Base-by-base conservation (phyloP, 2,113 vertebrate species). In the Sylvilagus bachmani region DNA sequence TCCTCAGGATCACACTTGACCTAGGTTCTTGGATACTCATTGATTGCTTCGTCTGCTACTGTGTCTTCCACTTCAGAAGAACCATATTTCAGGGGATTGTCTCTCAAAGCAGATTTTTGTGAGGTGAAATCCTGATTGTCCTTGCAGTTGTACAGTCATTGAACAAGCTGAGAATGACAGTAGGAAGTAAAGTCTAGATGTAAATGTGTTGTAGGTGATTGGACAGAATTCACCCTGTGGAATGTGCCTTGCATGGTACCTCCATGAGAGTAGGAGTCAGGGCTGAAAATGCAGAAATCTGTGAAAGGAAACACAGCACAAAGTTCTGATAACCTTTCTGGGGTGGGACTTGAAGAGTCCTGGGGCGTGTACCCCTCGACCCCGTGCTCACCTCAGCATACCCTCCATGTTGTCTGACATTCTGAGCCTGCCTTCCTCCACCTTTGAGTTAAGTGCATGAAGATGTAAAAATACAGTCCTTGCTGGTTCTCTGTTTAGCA, bases 401-500 rank as follows among this genome's bases (percentile, higher is more conserved):
- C 58, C 17, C 89, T 92, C 78, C 17, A 19, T 33, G 17, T 87
- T 44, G 25, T 85, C 66, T 83, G 80, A 61, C 71, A 64, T 78
- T 73, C 22, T 38, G 3, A 1, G 2, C 17, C 31, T 75, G 62
- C 27, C 86, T 79, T 11, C 36, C 7, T 62, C 13, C 8, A n/a
- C 24, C 49, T 88, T 36, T 64, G 67, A 73, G 78, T 61, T 25
- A 24, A 38, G 3, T 27, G 21, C 38, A 10, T 22, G 5, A 49
- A 74, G 10, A 25, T n/a, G 7, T 51, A 33, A 95, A 83, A 86
- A 44, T 58, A 13, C 2, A 80, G 25, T 22, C 58, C 78, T 22
- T 13, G 1, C 67, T 69, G 55, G 53, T 69, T 31, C 31, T 90
- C 10, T 78, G 25, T 95, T 92, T 90, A 78, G 25, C n/a, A 95